Conservation (phyloP, 1,140 invertebrate genomes). For the Drosophila ironensis region DNA sequence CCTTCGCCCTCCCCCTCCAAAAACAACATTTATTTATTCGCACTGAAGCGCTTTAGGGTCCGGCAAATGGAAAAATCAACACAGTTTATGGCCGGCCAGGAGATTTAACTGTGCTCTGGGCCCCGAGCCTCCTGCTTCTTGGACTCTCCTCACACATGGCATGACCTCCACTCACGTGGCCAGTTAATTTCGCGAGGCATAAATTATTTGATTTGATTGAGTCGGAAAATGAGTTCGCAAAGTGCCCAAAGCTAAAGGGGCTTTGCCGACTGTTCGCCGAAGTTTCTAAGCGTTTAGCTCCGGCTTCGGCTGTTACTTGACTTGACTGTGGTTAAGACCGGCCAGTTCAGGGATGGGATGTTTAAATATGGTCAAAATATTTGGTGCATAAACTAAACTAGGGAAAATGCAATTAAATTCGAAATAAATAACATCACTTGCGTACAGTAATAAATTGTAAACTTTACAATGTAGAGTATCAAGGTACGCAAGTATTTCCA, state of each 20-base stretch:
- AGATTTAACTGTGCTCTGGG: conserved; percentile 68
- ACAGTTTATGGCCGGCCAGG: conserved; percentile 65
- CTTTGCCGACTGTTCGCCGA: conserved; percentile 32
- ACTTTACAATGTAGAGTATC: too few relatives aligned
- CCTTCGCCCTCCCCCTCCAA: too few relatives aligned
- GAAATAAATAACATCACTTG: too few relatives aligned
- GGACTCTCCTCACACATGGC: conserved; percentile 29
- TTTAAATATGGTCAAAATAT: background rate
- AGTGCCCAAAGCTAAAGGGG: conserved; percentile 72
- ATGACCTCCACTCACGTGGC: conserved; percentile 67
- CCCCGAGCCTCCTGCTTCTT: conserved; percentile 14
- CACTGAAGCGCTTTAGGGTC: conserved; percentile 69
- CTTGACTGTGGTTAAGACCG: background rate
- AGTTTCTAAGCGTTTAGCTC: too few relatives aligned
- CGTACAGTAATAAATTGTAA: too few relatives aligned
- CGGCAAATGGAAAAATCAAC: conserved; percentile 77
- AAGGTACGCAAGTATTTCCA: too few relatives aligned
- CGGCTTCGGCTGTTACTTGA: too few relatives aligned
- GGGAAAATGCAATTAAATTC: background rate
- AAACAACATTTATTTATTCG: conserved; percentile 52
- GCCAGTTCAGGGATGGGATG: conserved; percentile 6
- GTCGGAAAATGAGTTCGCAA: conserved; percentile 81
- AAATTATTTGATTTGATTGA: conserved; percentile 82
- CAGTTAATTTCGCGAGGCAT: conserved; percentile 74
- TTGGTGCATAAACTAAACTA: too few relatives aligned